These are phyloP conservation scores for Gymnobelideus leadbeateri DNA, from an alignment of 2,113 vertebrate species.

Conservation along the genomic window DNA sequence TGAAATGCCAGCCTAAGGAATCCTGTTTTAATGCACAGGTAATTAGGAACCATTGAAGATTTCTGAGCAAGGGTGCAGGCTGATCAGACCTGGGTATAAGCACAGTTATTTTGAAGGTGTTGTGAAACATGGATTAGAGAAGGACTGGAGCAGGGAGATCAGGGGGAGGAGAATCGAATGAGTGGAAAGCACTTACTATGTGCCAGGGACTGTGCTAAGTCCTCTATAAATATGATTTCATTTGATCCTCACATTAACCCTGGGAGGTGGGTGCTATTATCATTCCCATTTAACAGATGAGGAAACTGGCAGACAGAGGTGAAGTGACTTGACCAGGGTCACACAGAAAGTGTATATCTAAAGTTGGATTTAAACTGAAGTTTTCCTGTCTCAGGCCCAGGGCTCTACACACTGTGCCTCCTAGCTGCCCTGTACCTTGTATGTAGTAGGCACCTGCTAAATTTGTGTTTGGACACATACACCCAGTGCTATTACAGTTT, in stretches of 20 bases:
- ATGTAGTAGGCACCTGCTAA: background rate
- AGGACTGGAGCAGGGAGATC: background rate
- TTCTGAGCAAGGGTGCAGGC: too few relatives aligned
- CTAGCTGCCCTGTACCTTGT: background rate
- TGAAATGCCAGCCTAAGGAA: background rate
- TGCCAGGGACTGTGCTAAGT: too few relatives aligned
- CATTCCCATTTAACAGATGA: background rate
- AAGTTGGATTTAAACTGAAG: background rate
- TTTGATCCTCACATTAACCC: background rate
- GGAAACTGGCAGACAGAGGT: background rate
- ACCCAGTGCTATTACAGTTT: background rate
- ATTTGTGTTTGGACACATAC: background rate
- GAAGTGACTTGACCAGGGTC: too few relatives aligned
- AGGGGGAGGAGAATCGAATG: background rate
- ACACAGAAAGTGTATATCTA: too few relatives aligned
- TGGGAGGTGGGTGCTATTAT: background rate
- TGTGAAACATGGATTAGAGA: background rate
- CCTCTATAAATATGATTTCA: background rate
- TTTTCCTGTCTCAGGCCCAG: background rate
- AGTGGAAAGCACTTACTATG: background rate
- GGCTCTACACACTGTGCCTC: background rate
- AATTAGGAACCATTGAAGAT: background rate
- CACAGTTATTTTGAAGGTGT: background rate
- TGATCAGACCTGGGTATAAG: background rate
- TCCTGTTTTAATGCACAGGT: background rate